Evolutionary conservation across 2,113 vertebrate species (phyloP).

Genomic region (Montifringilla adamsi): DNA sequence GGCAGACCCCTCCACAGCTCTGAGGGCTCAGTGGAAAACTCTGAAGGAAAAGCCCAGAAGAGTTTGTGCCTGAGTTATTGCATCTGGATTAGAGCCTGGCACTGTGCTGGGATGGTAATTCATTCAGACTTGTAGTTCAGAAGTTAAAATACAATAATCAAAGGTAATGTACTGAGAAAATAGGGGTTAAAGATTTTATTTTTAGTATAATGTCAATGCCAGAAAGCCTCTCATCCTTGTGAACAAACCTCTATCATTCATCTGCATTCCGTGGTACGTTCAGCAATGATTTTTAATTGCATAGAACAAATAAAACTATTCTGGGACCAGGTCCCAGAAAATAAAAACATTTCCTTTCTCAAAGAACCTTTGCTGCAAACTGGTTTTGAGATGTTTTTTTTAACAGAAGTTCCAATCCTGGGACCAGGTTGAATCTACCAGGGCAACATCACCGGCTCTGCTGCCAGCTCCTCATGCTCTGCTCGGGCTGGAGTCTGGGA

Average conservation of each 20-base stretch:
- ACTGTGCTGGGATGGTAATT: background rate
- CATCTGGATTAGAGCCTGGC: background rate
- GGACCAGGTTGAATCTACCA: background rate
- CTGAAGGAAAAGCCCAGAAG: background rate
- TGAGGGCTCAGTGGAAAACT: background rate
- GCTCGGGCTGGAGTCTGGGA: background rate
- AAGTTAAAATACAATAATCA: background rate
- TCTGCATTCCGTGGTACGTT: background rate
- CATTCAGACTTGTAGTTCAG: background rate
- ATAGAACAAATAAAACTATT: background rate
- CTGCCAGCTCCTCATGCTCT: background rate
- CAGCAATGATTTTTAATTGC: background rate
- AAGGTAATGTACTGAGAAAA: background rate
- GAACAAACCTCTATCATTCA: background rate
- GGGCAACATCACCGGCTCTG: background rate
- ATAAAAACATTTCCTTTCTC: background rate
- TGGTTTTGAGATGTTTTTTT: background rate
- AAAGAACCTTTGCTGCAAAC: background rate
- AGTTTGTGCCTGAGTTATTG: background rate
- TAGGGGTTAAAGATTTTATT: background rate
- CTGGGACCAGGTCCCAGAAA: background rate
- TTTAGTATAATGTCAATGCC: background rate
- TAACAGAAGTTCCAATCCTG: background rate
- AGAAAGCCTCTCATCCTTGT: background rate
- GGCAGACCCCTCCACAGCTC: background rate